Evolutionary conservation across 2,113 vertebrate species (phyloP).

Genomic region (Acrocephalus kingi): DNA sequence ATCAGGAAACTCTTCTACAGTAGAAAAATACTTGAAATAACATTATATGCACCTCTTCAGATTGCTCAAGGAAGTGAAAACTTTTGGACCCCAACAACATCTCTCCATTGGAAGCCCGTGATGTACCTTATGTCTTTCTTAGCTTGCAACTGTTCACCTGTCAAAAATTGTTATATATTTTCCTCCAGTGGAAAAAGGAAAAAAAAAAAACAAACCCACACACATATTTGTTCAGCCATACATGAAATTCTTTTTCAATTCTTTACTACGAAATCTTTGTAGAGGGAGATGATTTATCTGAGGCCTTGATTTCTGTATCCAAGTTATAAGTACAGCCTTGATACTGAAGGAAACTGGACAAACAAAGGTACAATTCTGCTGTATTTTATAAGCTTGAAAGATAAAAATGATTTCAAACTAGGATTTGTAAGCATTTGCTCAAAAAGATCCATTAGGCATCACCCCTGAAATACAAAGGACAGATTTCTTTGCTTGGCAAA

Average conservation of each 20-base stretch:
- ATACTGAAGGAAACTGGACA: background rate
- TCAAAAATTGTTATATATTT: background rate
- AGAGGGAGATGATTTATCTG: background rate
- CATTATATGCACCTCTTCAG: background rate
- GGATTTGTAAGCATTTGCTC: background rate
- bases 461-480: background rate
- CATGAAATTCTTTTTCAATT: background rate
- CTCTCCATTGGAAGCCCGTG: background rate
- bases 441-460: background rate
- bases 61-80: background rate
- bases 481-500: background rate
- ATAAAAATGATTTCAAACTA: background rate
- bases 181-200: background rate
- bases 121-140: background rate
- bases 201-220: background rate
- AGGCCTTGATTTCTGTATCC: background rate
- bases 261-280: background rate
- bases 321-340: background rate
- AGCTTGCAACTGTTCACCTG: background rate
- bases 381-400: background rate
- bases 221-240: background rate
- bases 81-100: background rate
- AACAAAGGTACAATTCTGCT: background rate
- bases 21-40: background rate
- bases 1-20: background rate